Percentiles rank a stretch among this genome's conserved stretches.
phyloP scores from a whole-genome alignment of 2,888 invertebrate species.

The Carcina quercana region DNA sequence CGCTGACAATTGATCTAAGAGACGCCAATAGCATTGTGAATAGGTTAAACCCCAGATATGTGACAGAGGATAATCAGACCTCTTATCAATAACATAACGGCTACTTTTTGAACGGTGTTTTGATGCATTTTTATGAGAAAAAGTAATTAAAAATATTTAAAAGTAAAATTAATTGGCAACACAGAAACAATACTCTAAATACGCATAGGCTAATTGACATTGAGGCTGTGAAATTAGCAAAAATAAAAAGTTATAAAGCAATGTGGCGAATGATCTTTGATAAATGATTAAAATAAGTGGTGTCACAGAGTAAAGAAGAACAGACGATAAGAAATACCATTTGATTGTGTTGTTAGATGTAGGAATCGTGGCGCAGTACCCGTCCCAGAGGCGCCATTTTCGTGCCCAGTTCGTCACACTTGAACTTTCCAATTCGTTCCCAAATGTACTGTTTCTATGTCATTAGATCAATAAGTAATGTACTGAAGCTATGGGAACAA shows the following conservation, averaged over 20 bases:
- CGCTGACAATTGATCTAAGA: no score
- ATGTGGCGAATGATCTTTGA: constrained; percentile 61
- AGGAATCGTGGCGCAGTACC: no score
- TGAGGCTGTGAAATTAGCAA: constrained; percentile 75
- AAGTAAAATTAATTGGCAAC: constrained; percentile 66
- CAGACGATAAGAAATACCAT: no score
- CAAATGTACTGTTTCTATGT: no score
- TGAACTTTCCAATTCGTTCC: no score
- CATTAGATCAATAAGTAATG: no score
- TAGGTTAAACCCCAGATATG: constrained; percentile 50
- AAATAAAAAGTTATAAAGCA: constrained; percentile 54
- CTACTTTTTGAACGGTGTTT: constrained; percentile 72
- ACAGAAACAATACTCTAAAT: constrained; percentile 71
- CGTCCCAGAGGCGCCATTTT: no score
- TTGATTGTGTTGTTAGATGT: no score
- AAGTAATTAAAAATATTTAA: constrained; percentile 27
- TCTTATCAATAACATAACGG: constrained; percentile 66
- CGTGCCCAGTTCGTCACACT: no score
- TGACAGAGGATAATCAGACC: constrained; percentile 59
- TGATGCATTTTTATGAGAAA: constrained; percentile 67
- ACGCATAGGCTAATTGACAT: constrained; percentile 74
- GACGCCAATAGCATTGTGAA: constrained; percentile 38
- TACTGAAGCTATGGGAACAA: no score
- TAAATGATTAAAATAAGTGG: constrained; percentile 47
- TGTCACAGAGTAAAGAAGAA: constrained; percentile 45